Evolutionary conservation across 2,797 vertebrate genomes (phyloP).

Genomic region (Pagetopsis macropterus): DNA sequence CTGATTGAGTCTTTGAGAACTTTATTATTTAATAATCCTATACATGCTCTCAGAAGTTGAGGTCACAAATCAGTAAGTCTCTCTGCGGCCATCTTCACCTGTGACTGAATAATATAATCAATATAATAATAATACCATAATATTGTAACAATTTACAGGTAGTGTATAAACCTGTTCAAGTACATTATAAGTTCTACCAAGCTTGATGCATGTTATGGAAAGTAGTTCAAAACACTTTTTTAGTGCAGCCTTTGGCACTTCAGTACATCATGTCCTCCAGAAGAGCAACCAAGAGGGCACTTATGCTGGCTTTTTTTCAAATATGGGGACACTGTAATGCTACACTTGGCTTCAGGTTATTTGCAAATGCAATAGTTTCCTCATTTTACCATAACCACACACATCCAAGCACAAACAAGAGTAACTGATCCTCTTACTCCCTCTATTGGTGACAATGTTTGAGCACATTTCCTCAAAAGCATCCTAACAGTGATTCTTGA

Average conservation of each 20-base stretch:
- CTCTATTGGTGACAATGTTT: constrained; percentile 62
- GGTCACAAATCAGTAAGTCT: not conserved
- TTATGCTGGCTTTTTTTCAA: not conserved
- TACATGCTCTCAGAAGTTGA: not conserved
- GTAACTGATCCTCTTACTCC: constrained; percentile 51
- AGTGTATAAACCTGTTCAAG: too few relatives aligned
- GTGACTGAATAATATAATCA: not conserved
- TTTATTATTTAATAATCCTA: not conserved
- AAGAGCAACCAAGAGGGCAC: not conserved
- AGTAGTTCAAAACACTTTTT: not conserved
- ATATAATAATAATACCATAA: too few relatives aligned
- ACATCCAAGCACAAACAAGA: not conserved
- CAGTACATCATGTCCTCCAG: not conserved
- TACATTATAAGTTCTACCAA: not conserved
- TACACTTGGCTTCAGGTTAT: not conserved
- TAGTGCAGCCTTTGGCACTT: not conserved
- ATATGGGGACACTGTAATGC: not conserved
- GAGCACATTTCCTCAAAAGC: not conserved
- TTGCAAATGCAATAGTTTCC: not conserved
- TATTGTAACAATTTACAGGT: too few relatives aligned
- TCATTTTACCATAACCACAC: not conserved
- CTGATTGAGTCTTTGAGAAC: not conserved
- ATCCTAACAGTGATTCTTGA: not conserved
- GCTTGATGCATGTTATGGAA: not conserved
- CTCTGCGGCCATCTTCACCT: not conserved